These are phyloP conservation scores for Shinisaurus crocodilurus DNA, from an alignment of 2,113 vertebrate species.

Conservation along the genomic window DNA sequence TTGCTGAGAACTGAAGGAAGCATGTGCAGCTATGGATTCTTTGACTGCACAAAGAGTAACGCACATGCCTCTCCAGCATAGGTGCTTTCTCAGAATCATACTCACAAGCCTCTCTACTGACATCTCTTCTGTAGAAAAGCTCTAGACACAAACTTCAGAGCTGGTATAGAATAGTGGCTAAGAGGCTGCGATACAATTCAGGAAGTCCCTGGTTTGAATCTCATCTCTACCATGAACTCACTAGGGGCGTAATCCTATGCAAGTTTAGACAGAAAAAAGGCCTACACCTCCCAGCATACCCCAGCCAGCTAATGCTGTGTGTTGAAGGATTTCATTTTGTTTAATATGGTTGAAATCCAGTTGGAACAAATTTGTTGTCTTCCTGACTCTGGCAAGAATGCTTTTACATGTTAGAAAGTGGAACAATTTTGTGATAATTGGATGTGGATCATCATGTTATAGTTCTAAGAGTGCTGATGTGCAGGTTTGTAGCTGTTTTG, in stretches of 20 bases:
- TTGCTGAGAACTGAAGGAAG: background rate
- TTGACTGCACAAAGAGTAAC: background rate
- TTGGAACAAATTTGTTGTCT: background rate
- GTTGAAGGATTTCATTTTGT: background rate
- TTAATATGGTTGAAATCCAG: background rate
- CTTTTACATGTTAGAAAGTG: background rate
- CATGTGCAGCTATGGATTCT: background rate
- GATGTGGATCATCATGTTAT: background rate
- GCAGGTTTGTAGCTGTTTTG: background rate
- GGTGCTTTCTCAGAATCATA: background rate
- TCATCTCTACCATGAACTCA: background rate
- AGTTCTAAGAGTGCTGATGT: background rate
- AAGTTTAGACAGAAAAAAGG: no score
- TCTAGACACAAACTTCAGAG: background rate
- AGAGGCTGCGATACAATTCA: background rate
- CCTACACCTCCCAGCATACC: no score
- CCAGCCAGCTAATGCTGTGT: no score
- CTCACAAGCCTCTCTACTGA: background rate
- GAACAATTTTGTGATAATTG: background rate
- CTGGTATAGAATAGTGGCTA: background rate
- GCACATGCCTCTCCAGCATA: background rate
- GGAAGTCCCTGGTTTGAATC: background rate
- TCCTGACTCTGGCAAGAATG: background rate
- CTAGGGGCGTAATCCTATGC: background rate
- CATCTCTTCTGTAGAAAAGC: background rate